Conservation (phyloP, 92 coral and sea anemone species). For the Galaxea fascicularis region DNA sequence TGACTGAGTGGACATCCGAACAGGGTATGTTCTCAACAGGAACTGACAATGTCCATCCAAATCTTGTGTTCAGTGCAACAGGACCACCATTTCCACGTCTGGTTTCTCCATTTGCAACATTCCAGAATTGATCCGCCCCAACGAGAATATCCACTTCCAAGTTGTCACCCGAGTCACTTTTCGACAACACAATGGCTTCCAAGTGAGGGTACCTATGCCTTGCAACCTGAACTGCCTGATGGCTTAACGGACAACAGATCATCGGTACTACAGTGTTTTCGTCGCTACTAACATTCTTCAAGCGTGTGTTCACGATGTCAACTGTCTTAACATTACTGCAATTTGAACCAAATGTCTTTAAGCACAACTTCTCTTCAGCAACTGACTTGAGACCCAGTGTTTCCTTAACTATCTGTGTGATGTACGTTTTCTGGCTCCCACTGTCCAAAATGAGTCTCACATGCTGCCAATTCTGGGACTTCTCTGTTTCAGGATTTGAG, state of each 20-base stretch:
- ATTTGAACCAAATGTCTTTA: not conserved
- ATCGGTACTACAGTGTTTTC: slow-evolving; percentile 34
- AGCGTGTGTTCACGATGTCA: too few relatives aligned
- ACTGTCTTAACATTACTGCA: not conserved
- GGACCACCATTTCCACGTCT: too few relatives aligned
- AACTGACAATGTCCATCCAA: slow-evolving; percentile 61
- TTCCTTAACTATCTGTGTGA: not conserved
- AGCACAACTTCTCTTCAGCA: not conserved
- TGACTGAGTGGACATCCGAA: not conserved
- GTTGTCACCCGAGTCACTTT: too few relatives aligned
- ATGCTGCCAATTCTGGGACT: too few relatives aligned
- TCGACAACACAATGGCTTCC: slow-evolving; percentile 12
- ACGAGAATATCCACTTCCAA: too few relatives aligned
- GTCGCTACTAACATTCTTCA: not conserved
- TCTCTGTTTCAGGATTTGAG: too few relatives aligned
- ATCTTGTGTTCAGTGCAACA: slow-evolving; percentile 49
- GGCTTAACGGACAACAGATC: slow-evolving; percentile 37
- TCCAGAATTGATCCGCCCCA: slow-evolving; percentile 63
- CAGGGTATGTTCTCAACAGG: not conserved
- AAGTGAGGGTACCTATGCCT: slow-evolving; percentile 8
- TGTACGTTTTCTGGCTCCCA: not conserved
- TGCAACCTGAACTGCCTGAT: slow-evolving; percentile 42
- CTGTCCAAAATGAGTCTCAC: too few relatives aligned
- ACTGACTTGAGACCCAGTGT: too few relatives aligned
- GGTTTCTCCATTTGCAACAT: too few relatives aligned